Conservation (phyloP, 2,888 invertebrate species). For the Ormyrus thymus region DNA sequence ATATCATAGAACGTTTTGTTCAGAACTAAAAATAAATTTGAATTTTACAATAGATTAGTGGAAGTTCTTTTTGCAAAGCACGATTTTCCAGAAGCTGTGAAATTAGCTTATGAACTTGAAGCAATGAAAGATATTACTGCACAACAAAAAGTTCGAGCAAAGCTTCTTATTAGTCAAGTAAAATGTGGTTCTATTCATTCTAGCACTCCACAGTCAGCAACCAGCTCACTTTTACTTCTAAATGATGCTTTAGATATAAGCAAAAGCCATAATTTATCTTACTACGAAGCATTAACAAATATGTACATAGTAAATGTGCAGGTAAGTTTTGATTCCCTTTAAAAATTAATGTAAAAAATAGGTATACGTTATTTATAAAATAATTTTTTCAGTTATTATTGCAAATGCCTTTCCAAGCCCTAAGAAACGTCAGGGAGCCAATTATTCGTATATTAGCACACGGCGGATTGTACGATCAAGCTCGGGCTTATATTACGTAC, state of each 20-base stretch:
- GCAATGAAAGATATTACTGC: slow-evolving; percentile 62
- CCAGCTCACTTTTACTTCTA: slow-evolving; percentile 77
- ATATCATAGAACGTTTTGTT: too few species aligned
- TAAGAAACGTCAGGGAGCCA: slow-evolving; percentile 82
- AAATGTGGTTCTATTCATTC: slow-evolving; percentile 78
- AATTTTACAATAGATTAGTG: slow-evolving; percentile 64
- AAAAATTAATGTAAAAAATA: not conserved
- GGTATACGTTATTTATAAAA: not conserved
- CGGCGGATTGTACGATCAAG: slow-evolving; percentile 88
- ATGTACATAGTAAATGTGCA: slow-evolving; percentile 87
- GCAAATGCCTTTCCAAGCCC: slow-evolving; percentile 86
- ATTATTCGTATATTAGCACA: slow-evolving; percentile 86
- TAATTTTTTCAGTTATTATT: slow-evolving; percentile 79
- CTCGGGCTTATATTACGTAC: slow-evolving; percentile 84
- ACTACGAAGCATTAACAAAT: slow-evolving; percentile 84
- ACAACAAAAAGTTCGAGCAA: slow-evolving; percentile 79
- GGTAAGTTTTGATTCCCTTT: slow-evolving; percentile 66
- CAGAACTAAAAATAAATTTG: slow-evolving; percentile 24
- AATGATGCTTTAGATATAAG: slow-evolving; percentile 86
- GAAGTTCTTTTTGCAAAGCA: slow-evolving; percentile 73
- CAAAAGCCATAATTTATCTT: slow-evolving; percentile 85
- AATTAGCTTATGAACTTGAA: slow-evolving; percentile 64
- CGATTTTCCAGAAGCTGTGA: slow-evolving; percentile 64
- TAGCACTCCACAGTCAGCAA: slow-evolving; percentile 77
- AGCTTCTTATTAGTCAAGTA: slow-evolving; percentile 83